A percentile compares a stretch with the other conserved stretches of the same genome.
Evolutionary conservation across 2,888 invertebrate species (phyloP).

Genomic region (Sphaeridia pumilis): DNA sequence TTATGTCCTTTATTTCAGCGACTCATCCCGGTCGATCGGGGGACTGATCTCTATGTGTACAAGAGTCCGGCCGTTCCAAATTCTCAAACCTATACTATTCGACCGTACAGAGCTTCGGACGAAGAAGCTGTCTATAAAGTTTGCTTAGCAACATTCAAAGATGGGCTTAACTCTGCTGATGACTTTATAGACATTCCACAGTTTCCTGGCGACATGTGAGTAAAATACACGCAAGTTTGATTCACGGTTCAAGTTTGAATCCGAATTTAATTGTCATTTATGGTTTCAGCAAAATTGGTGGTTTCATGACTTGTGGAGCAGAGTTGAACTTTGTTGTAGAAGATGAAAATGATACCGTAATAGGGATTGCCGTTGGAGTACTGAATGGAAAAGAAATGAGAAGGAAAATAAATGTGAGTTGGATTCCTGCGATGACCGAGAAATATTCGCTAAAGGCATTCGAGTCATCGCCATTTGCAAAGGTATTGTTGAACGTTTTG

Average conservation of each 20-base stretch:
- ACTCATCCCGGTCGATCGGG: constrained; percentile 79
- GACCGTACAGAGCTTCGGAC: constrained; percentile 60
- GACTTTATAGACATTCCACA: constrained; percentile 49
- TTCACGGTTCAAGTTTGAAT: no score
- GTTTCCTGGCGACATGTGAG: constrained; percentile 51
- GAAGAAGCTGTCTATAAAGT: constrained; percentile 60
- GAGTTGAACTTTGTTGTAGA: constrained; percentile 84
- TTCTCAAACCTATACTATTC: constrained; percentile 58
- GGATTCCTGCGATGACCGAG: constrained; percentile 33
- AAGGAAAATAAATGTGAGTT: constrained; percentile 51
- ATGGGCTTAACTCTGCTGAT: constrained; percentile 45
- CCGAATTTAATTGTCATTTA: not conserved
- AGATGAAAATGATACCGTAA: constrained; percentile 57
- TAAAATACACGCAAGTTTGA: no score
- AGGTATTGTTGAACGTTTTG: no score
- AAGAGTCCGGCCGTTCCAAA: constrained; percentile 68
- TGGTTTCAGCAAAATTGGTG: constrained; percentile 56
- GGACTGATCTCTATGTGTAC: constrained; percentile 72
- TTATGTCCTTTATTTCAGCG: constrained; percentile 60
- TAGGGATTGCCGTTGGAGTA: constrained; percentile 77
- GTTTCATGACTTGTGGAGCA: constrained; percentile 63
- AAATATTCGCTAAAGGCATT: constrained; percentile 27
- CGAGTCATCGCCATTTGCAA: constrained; percentile 38
- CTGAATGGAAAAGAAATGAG: constrained; percentile 64
- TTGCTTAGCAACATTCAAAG: constrained; percentile 63